These are phyloP conservation scores for Synergus umbraculus DNA, from an alignment of 2,888 invertebrate species.

Conservation along the genomic window DNA sequence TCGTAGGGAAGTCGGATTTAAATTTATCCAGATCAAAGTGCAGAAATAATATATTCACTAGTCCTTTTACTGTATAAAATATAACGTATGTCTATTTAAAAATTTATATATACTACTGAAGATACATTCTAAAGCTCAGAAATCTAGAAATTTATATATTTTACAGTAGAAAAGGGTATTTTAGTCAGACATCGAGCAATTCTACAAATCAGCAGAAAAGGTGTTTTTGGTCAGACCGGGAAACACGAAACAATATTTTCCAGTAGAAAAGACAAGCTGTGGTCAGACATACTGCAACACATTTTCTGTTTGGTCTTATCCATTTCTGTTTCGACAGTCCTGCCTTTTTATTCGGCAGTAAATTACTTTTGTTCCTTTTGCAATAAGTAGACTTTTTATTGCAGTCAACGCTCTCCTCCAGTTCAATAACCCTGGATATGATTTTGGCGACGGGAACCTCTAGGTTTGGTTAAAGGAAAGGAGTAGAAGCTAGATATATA, in stretches of 20 bases:
- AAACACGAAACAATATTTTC: too few species aligned
- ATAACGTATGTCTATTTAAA: neutral
- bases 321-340: neutral
- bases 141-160: too few species aligned
- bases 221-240: too few species aligned
- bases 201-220: too few species aligned
- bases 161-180: too few species aligned
- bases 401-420: too few species aligned
- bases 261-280: too few species aligned
- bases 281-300: too few species aligned
- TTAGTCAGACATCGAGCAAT: too few species aligned
- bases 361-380: neutral
- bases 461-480: neutral
- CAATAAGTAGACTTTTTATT: neutral
- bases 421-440: conserved; percentile 7
- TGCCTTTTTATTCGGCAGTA: neutral
- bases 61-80: conserved; percentile 41
- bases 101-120: neutral
- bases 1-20: conserved; percentile 47
- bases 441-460: neutral
- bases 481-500: conserved; percentile 13
- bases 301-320: too few species aligned
- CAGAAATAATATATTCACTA: neutral
- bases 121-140: too few species aligned
- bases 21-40: conserved; percentile 49